phyloP scores from a whole-genome alignment of 1,140 invertebrate genomes.

The Macrobrachium nipponense region DNA sequence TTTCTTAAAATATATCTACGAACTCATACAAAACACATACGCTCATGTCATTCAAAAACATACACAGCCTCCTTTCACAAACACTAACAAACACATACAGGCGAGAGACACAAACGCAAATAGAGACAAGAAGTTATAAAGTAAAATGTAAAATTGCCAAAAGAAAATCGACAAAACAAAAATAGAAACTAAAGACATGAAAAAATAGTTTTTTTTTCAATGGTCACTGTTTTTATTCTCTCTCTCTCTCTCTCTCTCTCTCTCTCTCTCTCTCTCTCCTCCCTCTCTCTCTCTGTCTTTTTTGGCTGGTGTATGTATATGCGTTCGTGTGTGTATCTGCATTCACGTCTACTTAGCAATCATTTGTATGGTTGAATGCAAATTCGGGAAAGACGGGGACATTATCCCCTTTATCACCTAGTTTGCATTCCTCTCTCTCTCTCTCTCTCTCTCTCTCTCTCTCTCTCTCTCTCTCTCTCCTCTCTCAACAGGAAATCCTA shows the following conservation, averaged over 20 bases:
- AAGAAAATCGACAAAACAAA: too few relatives aligned
- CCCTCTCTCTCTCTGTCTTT: background rate
- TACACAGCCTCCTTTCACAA: background rate
- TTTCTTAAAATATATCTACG: too few relatives aligned
- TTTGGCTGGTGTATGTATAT: background rate
- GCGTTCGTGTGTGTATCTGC: constrained; percentile 26
- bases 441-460: constrained; percentile 26
- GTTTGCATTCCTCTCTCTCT: background rate
- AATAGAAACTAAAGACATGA: too few relatives aligned
- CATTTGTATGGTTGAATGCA: background rate
- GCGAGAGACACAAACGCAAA: too few relatives aligned
- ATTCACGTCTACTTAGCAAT: background rate
- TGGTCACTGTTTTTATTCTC: background rate
- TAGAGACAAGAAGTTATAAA: too few relatives aligned
- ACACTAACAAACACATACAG: background rate
- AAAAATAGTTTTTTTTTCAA: too few relatives aligned
- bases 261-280: constrained; percentile 13
- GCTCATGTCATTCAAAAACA: too few relatives aligned
- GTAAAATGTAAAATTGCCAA: too few relatives aligned
- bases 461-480: constrained; percentile 13
- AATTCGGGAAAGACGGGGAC: background rate
- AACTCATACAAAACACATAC: too few relatives aligned
- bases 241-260: background rate
- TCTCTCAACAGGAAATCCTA: background rate
- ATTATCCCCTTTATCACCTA: background rate